Base-by-base conservation (phyloP, 2,888 invertebrate genomes). In the Mesopsocus fuscifrons region DNA sequence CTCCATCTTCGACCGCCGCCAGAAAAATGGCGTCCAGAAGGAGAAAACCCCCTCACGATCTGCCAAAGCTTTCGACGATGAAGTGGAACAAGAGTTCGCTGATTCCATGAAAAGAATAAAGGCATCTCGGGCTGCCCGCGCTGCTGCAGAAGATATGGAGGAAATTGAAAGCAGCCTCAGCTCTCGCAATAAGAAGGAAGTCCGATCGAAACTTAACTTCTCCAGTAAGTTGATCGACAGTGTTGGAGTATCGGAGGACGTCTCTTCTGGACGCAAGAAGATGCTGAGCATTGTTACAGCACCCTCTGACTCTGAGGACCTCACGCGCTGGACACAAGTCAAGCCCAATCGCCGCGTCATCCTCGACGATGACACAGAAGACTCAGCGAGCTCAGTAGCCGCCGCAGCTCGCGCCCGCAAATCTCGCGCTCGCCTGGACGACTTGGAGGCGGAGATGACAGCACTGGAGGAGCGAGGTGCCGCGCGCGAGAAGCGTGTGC, bases 401-500 rank as follows among this genome's bases (percentile, higher is more conserved):
- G 79, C 81, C 1, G 67, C 68, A 16, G 64, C 67, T 35, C 60
- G 82, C 41, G 80, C 79, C 1, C 71, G 69, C 51, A 71, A 68
- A 21, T 67, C 74, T 2, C 68, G 75, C 48, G 77, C 77, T 8
- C 69, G 81, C 40, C 62, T 82, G 15, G 68, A 67, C 30, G 80
- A 81, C 53, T 62, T 83, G 34, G 80, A 82, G 54, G 72, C 72
- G 41, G 82, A 83, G 59, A 79, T 81, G 75, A 69, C 73, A 33
- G 76, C 74, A 50, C 60, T 80, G 46, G 72, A 65, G 15, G 77
- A 79, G 53, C 69, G 74, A 53, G 72, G 71, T 52, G 74, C 73
- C 1, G 71, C 72, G 16, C 68, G 81, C 48, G 81, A 82, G 55
- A 72, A 73, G 46, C 71, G 81, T 35, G 71, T 75, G 2, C 77